These are phyloP conservation scores for Uropetala carovei DNA, from an alignment of 2,888 invertebrate genomes.

Conservation along the genomic window DNA sequence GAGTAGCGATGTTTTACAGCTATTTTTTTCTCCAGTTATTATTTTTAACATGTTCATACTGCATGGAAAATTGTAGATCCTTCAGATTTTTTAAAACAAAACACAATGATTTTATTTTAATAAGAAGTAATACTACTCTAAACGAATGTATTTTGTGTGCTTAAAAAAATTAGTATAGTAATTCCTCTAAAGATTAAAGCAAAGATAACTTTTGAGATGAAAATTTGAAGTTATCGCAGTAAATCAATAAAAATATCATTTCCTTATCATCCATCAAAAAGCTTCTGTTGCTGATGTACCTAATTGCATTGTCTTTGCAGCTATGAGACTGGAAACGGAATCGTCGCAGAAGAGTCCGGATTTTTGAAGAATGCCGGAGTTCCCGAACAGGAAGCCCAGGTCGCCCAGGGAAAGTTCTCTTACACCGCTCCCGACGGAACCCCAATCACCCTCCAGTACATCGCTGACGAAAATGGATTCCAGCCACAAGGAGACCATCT, in stretches of 20 bases:
- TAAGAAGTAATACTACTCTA: no score
- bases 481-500: slow-evolving; percentile 82
- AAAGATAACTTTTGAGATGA: no score
- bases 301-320: not conserved
- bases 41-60: not conserved
- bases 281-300: not conserved
- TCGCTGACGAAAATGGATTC: slow-evolving; percentile 35
- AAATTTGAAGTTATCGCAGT: no score
- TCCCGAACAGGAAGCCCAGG: slow-evolving; percentile 71
- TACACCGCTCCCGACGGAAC: slow-evolving; percentile 36
- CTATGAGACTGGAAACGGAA: slow-evolving; percentile 39
- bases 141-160: no score
- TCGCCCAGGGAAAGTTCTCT: not conserved
- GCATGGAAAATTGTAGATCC: not conserved
- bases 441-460: not conserved
- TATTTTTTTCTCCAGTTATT: not conserved
- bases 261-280: no score
- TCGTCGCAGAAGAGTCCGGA: not conserved
- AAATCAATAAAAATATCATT: no score
- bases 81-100: no score
- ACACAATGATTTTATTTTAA: no score
- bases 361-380: not conserved
- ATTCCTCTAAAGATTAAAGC: no score
- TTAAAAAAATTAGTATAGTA: no score
- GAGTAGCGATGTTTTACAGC: not conserved